Percentiles rank a stretch among this genome's conserved stretches.
Conservation (phyloP, 2,888 invertebrate species). For the Nomada ferruginata region DNA sequence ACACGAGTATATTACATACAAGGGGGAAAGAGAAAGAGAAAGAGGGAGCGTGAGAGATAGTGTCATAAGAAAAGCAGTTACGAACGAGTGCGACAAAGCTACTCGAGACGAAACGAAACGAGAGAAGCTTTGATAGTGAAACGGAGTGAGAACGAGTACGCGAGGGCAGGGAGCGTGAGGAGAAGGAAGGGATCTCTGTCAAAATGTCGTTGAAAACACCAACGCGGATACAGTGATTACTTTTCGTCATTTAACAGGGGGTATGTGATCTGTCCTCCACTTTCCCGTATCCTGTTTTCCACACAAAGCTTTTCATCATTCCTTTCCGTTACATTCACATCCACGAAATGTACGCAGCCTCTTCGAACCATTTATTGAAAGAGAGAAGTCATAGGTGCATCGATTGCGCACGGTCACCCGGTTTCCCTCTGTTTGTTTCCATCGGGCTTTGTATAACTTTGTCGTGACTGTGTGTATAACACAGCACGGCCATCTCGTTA, state of each 20-base stretch:
- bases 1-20: constrained; percentile 45
- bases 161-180: constrained; percentile 42
- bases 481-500: constrained; percentile 55
- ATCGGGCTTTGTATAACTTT: constrained; percentile 50
- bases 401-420: constrained; percentile 73
- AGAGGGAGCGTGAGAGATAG: background rate
- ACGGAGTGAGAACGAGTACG: constrained; percentile 62
- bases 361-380: constrained; percentile 32
- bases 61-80: constrained; percentile 26
- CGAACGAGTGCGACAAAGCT: constrained; percentile 50
- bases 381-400: constrained; percentile 69
- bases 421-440: constrained; percentile 69
- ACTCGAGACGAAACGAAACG: constrained; percentile 32
- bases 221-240: constrained; percentile 79
- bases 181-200: constrained; percentile 74
- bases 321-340: background rate
- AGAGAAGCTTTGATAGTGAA: constrained; percentile 50
- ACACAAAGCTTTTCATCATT: background rate
- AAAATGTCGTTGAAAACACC: constrained; percentile 82
- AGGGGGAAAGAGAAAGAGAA: constrained; percentile 40
- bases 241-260: constrained; percentile 63
- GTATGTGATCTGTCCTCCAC: constrained; percentile 51
- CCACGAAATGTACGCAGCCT: constrained; percentile 27
- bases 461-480: constrained; percentile 40
- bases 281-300: constrained; percentile 15